phyloP scores from a whole-genome alignment of 2,797 vertebrate species.

The Tauraco hartlaubi region DNA sequence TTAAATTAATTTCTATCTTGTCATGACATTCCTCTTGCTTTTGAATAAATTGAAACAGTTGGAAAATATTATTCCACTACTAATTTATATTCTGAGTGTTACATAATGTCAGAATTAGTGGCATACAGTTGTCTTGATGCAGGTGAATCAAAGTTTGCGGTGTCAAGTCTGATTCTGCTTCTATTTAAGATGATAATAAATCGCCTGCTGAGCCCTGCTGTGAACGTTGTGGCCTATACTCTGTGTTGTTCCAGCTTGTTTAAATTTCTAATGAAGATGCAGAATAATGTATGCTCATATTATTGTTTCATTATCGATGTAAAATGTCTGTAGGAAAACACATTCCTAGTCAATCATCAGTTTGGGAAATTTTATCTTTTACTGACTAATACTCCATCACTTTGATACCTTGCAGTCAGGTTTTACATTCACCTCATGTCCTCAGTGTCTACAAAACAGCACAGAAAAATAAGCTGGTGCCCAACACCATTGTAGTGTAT shows the following conservation, averaged over 20 bases:
- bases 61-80: slow-evolving; percentile 9
- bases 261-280: slow-evolving; percentile 50
- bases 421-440: slow-evolving; percentile 54
- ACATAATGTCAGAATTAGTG: background rate
- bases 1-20: slow-evolving; percentile 20
- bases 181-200: slow-evolving; percentile 27
- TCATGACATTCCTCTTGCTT: background rate
- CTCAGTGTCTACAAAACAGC: background rate
- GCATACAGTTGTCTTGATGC: background rate
- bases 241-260: slow-evolving; percentile 33
- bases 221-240: background rate
- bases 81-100: slow-evolving; percentile 20
- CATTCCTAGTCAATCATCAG: slow-evolving; percentile 13
- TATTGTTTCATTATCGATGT: slow-evolving; percentile 28
- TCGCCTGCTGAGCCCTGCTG: slow-evolving; percentile 24
- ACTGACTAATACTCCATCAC: background rate
- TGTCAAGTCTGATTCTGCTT: slow-evolving; percentile 34
- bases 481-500: slow-evolving; percentile 7
- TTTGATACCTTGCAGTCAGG: background rate
- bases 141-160: slow-evolving; percentile 47
- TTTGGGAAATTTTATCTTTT: slow-evolving; percentile 18
- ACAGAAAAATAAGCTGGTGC: slow-evolving; percentile 42
- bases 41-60: slow-evolving; percentile 26
- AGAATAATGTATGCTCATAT: slow-evolving; percentile 17
- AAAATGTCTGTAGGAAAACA: slow-evolving; percentile 36